Evolutionary conservation across 2,888 invertebrate genomes (phyloP).

Genomic region (Pollenia amentaria): DNA sequence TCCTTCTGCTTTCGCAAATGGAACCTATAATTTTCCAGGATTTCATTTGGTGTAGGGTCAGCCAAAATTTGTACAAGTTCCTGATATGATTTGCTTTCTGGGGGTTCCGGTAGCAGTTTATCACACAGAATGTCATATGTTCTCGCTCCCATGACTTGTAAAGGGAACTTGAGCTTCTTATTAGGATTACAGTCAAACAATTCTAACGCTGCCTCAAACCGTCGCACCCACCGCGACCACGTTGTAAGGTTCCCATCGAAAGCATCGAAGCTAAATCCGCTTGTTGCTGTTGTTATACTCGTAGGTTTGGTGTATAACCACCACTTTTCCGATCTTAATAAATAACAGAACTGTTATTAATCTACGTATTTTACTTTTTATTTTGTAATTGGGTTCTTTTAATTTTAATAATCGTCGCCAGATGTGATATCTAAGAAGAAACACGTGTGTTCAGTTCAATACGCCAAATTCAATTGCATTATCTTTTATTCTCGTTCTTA

Average conservation of each 20-base stretch:
- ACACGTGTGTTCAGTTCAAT: no score
- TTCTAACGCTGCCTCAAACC: background rate
- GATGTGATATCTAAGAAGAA: no score
- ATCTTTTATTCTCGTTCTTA: no score
- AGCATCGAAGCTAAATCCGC: background rate
- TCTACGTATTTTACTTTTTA: no score
- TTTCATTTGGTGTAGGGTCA: background rate
- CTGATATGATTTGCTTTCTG: background rate
- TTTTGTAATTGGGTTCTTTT: no score
- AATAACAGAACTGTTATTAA: no score
- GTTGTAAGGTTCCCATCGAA: background rate
- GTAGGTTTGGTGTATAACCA: no score
- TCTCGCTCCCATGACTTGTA: background rate
- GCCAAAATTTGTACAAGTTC: background rate
- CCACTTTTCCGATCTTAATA: no score
- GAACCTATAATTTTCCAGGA: constrained; percentile 2
- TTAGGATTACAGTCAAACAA: background rate
- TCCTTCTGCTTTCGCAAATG: background rate
- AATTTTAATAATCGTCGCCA: no score
- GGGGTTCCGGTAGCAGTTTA: background rate
- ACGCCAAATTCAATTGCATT: no score
- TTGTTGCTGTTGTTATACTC: background rate
- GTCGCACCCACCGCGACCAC: background rate
- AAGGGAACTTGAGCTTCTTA: background rate
- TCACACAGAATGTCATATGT: background rate